Base-by-base conservation (phyloP, 2,797 vertebrate species). In the Propithecus deckenii region DNA sequence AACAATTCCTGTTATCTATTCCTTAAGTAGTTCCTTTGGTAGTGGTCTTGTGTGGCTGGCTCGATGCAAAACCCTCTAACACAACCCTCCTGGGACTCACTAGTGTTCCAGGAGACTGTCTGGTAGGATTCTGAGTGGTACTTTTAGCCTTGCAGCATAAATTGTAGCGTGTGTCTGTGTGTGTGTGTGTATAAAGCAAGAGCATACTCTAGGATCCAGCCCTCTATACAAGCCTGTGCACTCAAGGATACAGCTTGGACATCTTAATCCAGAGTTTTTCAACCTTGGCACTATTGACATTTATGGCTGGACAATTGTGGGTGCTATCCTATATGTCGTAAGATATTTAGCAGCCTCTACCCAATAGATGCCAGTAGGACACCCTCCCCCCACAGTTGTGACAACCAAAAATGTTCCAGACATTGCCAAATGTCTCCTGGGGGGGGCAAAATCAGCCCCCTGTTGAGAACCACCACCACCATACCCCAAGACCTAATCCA, bases 391-490 rank as follows among this genome's bases (percentile, higher is more conserved):
- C 48, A 69, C 50, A 93, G n/a, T 30, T 55, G 32, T 72, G 57
- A 91, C 46, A 89, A 75, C 59, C 32, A 88, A 91, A 89, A 93
- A 55, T n/a, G 32, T 80, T 91, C 59, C 57, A 89, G 57, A 86
- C 25, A 23, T 85, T 90, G 67, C 59, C 86, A 85, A 32, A 84
- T 95, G 38, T 71, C 35, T 86, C 23, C 20, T 18, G 57, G 2
- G 20, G 57, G 22, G 41, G 28, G 8, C 59, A 80, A 46, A 95
- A 94, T 67, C 6, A 20, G 7, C 18, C 46, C 75, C 61, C 11
- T 41, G 0, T 38, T 71, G 41, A 89, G 43, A 20, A 96, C 55
- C 23, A 81, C 80, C 28, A 61, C 43, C 38, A 18, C 59, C 30
- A 89, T 59, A 91, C 46, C 59, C 52, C 32, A 74, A 92, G 18